These are phyloP conservation scores for Laticauda laticaudata DNA, from an alignment of 2,113 vertebrate species.

Conservation along the genomic window DNA sequence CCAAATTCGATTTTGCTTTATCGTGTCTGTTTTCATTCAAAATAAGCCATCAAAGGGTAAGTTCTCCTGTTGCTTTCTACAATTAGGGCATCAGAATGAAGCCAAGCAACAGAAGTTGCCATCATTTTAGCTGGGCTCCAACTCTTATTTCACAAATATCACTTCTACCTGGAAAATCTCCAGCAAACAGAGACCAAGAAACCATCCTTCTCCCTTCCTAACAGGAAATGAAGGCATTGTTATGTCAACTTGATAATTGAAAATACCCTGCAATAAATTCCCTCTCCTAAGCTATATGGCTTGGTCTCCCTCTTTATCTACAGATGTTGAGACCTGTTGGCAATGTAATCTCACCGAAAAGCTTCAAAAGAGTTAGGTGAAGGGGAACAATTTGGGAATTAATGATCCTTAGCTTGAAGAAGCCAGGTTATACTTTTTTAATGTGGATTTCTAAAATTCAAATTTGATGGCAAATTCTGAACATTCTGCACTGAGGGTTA, in stretches of 20 bases:
- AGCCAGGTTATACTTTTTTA: background rate
- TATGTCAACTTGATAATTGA: background rate
- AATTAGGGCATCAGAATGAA: background rate
- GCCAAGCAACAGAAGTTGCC: background rate
- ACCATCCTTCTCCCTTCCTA: background rate
- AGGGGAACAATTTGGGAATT: background rate
- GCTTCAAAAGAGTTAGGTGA: background rate
- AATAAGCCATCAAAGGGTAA: background rate
- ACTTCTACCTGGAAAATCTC: background rate
- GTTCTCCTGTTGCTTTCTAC: background rate
- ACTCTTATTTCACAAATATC: background rate
- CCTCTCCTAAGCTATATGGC: background rate
- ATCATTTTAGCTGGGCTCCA: background rate
- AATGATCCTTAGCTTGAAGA: background rate
- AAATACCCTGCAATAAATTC: background rate
- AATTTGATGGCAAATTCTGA: background rate
- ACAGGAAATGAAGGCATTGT: background rate
- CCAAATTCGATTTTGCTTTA: background rate
- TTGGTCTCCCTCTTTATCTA: background rate
- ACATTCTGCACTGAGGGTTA: background rate
- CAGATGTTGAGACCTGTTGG: background rate
- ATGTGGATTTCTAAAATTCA: background rate
- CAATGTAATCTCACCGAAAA: background rate
- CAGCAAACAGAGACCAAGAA: background rate
- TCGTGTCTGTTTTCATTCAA: background rate